phyloP scores from a whole-genome alignment of 2,888 invertebrate species.

The Nemotelus nigrinus region DNA sequence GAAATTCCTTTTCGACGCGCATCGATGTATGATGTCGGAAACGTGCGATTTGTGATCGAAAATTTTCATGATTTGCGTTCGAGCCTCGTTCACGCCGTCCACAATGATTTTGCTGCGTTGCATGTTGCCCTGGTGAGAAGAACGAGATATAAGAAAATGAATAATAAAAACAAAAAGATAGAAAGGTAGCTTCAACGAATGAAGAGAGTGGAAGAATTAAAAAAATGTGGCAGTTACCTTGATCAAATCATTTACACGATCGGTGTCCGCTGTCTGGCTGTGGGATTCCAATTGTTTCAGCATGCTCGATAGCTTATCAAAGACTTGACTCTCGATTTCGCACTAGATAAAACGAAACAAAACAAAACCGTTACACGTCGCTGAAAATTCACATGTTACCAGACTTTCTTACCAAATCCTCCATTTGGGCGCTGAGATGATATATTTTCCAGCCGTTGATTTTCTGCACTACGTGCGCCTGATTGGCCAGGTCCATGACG shows the following conservation, averaged over 20 bases:
- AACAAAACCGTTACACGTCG: not conserved
- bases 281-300: constrained; percentile 65
- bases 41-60: constrained; percentile 92
- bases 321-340: constrained; percentile 67
- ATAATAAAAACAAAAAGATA: constrained; percentile 32
- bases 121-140: constrained; percentile 82
- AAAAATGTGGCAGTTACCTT: constrained; percentile 66
- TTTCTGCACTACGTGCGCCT: constrained; percentile 85
- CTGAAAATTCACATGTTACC: not conserved
- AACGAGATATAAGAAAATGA: constrained; percentile 28
- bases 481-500: constrained; percentile 89
- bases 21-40: constrained; percentile 87
- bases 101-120: constrained; percentile 93
- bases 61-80: constrained; percentile 86
- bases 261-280: constrained; percentile 66
- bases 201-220: not conserved
- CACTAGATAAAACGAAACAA: constrained; percentile 60
- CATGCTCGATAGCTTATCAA: constrained; percentile 61
- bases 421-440: constrained; percentile 92
- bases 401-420: constrained; percentile 76
- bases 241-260: constrained; percentile 70
- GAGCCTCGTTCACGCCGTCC: constrained; percentile 90
- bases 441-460: constrained; percentile 95
- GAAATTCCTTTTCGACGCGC: constrained; percentile 90
- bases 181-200: not conserved